Percentiles rank a stretch among this genome's conserved stretches.
phyloP scores from a whole-genome alignment of 1,140 invertebrate species.

The Orussus abietinus region DNA sequence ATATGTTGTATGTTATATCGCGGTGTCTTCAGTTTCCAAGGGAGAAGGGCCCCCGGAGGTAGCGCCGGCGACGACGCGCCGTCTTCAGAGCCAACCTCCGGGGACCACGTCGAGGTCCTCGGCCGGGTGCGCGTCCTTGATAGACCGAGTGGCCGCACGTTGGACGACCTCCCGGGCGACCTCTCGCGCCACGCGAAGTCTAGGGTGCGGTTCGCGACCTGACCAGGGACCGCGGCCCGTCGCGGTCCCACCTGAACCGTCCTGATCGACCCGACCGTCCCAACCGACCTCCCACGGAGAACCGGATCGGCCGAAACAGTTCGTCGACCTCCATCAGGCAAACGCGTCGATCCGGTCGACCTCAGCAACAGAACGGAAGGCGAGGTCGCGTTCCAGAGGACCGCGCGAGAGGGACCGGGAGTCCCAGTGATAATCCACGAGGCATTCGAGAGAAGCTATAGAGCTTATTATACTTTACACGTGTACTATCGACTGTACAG shows the following conservation, averaged over 20 bases:
- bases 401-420: constrained; percentile 11
- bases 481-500: constrained; percentile 40
- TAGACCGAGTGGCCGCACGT: too few relatives aligned
- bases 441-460: constrained; percentile 24
- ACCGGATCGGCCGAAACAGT: too few relatives aligned
- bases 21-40: constrained; percentile 21
- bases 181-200: too few relatives aligned
- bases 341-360: too few relatives aligned
- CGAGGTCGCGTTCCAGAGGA: neutral
- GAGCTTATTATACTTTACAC: constrained; percentile 37
- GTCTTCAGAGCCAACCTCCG: too few relatives aligned
- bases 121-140: neutral
- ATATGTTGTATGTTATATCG: constrained; percentile 40
- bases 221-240: too few relatives aligned
- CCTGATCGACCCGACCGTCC: neutral
- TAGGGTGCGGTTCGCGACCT: too few relatives aligned
- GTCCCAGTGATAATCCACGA: constrained; percentile 11
- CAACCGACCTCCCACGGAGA: too few relatives aligned
- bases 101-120: neutral
- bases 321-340: constrained; percentile 17
- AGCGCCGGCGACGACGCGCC: too few relatives aligned
- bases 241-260: too few relatives aligned
- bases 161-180: too few relatives aligned
- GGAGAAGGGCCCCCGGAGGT: constrained; percentile 10
- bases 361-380: too few relatives aligned